Conservation (phyloP, 1,140 invertebrate genomes). For the Cyclina sinensis region DNA sequence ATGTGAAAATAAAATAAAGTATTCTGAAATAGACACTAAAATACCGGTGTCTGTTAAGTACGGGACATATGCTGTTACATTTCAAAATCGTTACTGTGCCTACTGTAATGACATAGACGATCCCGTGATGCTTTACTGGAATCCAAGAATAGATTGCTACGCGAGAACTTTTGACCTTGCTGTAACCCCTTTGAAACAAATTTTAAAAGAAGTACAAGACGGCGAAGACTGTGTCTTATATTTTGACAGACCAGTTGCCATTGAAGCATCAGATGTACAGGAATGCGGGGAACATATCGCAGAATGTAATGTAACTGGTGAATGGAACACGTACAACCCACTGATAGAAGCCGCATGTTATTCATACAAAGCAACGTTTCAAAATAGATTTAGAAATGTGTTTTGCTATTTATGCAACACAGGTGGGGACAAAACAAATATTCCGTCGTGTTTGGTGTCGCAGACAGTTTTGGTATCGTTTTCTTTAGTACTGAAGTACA, state of each 20-base stretch:
- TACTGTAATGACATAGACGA: not conserved
- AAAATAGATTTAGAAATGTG: not conserved
- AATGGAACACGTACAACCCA: not conserved
- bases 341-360: not conserved
- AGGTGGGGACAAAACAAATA: not conserved
- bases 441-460: not conserved
- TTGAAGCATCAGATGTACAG: not conserved
- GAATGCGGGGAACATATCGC: not conserved
- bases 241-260: not conserved
- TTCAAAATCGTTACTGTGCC: not conserved
- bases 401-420: conserved; percentile 12
- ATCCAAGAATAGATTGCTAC: not conserved
- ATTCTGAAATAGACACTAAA: not conserved
- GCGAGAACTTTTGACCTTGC: not conserved
- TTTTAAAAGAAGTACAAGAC: not conserved
- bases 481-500: not conserved
- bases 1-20: not conserved
- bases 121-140: not conserved
- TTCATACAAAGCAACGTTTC: not conserved
- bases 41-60: not conserved
- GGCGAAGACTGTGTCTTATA: not conserved
- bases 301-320: not conserved
- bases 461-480: not conserved
- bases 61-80: not conserved
- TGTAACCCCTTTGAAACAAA: not conserved